These are phyloP conservation scores for Ciconia maguari DNA, from an alignment of 2,113 vertebrate species.

Conservation along the genomic window DNA sequence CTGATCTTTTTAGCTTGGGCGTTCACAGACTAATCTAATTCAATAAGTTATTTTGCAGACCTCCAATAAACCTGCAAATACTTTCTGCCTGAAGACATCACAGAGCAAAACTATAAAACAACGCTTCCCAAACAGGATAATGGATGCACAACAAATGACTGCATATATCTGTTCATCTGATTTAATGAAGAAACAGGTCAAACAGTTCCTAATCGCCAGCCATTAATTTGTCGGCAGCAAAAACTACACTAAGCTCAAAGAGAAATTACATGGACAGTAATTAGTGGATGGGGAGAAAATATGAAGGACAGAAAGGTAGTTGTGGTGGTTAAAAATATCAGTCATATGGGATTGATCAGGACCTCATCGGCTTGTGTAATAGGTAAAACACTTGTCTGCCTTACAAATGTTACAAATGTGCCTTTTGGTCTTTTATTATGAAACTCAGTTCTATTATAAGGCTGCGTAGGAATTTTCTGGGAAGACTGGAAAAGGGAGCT, in stretches of 20 bases:
- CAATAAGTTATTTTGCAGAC: not conserved
- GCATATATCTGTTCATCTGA: not conserved
- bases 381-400: not conserved
- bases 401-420: not conserved
- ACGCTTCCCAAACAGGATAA: not conserved
- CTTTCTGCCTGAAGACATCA: conserved; percentile 2
- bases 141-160: not conserved
- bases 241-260: not conserved
- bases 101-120: not conserved
- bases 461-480: not conserved
- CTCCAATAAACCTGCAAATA: not conserved
- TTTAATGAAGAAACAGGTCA: not conserved
- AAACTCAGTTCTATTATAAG: not conserved
- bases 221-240: not conserved
- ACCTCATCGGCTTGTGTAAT: not conserved
- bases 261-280: not conserved
- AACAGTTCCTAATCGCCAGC: not conserved
- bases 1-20: not conserved
- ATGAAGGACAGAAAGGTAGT: not conserved
- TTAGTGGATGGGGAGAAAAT: not conserved
- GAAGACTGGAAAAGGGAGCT: not conserved
- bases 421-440: not conserved
- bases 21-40: not conserved
- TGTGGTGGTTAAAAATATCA: not conserved
- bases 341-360: not conserved